Evolutionary conservation across 2,888 invertebrate species (phyloP).

Genomic region (Lycia hirtaria): DNA sequence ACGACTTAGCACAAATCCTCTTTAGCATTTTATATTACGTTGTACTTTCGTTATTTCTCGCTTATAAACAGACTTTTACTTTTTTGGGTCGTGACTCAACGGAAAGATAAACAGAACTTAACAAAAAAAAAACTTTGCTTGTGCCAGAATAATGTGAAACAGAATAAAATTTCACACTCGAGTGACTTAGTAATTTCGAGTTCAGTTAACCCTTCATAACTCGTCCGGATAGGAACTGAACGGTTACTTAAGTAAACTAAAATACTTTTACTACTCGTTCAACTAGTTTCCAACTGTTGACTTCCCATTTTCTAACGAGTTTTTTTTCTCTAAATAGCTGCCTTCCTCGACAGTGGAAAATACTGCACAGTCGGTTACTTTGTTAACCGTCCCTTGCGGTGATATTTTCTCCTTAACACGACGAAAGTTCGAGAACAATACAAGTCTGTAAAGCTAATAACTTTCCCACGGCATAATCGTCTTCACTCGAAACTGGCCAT

Average conservation of each 20-base stretch:
- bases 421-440: slow-evolving; percentile 52
- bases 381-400: slow-evolving; percentile 16
- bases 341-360: slow-evolving; percentile 69
- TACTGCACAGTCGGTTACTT: slow-evolving; percentile 42
- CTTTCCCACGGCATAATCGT: slow-evolving; percentile 62
- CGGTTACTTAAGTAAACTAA: slow-evolving; percentile 44
- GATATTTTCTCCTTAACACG: slow-evolving; percentile 32
- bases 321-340: slow-evolving; percentile 67
- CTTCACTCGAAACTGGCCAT: slow-evolving; percentile 18
- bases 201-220: slow-evolving; percentile 25
- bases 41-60: slow-evolving; percentile 54
- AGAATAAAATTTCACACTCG: slow-evolving; percentile 28
- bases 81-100: slow-evolving; percentile 63
- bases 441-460: slow-evolving; percentile 53
- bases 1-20: slow-evolving; percentile 40
- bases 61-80: slow-evolving; percentile 67
- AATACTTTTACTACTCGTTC: slow-evolving; percentile 66
- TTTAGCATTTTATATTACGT: slow-evolving; percentile 40
- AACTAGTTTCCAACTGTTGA: slow-evolving; percentile 70
- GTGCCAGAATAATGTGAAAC: slow-evolving; percentile 15
- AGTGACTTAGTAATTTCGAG: slow-evolving; percentile 26
- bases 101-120: slow-evolving; percentile 45
- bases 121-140: slow-evolving; percentile 22
- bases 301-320: slow-evolving; percentile 84
- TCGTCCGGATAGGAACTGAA: slow-evolving; percentile 6